Evolutionary conservation across 2,113 vertebrate genomes (phyloP).

Genomic region (Heterochromis multidens): DNA sequence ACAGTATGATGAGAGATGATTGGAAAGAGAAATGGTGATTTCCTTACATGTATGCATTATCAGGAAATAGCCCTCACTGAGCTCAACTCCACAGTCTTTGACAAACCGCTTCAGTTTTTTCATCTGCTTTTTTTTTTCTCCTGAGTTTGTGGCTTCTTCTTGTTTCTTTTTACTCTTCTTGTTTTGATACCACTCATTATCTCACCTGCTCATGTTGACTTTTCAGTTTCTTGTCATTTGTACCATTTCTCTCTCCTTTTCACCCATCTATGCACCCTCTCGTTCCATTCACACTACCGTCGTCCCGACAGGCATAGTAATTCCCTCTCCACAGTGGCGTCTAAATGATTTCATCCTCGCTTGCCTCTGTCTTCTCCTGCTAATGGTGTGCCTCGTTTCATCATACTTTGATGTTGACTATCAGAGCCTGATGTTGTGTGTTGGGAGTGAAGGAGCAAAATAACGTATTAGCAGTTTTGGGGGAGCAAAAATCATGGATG

Average conservation of each 20-base stretch:
- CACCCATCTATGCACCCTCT: not conserved
- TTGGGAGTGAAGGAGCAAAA: not conserved
- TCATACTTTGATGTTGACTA: constrained; percentile 70
- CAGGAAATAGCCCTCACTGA: not conserved
- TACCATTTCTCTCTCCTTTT: not conserved
- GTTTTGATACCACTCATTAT: constrained; percentile 8
- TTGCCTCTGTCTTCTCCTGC: constrained; percentile 53
- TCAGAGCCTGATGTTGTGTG: not conserved
- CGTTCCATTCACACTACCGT: not conserved
- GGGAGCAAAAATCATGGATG: not conserved
- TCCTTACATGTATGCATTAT: not conserved
- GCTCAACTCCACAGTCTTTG: not conserved
- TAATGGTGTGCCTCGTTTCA: constrained; percentile 67
- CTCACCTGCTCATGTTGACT: constrained; percentile 20
- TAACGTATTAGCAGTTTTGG: constrained; percentile 37
- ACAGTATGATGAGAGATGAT: not conserved
- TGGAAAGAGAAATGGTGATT: not conserved
- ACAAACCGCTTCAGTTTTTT: not conserved
- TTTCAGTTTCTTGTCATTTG: constrained; percentile 33
- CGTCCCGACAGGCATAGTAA: constrained; percentile 58
- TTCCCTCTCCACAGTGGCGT: constrained; percentile 51
- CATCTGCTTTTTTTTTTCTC: not conserved
- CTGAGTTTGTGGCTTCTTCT: not conserved
- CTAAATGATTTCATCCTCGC: constrained; percentile 67
- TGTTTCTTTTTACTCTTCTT: not conserved